Evolutionary conservation across 2,113 vertebrate species (phyloP).

Genomic region (Chaetops frenatus): DNA sequence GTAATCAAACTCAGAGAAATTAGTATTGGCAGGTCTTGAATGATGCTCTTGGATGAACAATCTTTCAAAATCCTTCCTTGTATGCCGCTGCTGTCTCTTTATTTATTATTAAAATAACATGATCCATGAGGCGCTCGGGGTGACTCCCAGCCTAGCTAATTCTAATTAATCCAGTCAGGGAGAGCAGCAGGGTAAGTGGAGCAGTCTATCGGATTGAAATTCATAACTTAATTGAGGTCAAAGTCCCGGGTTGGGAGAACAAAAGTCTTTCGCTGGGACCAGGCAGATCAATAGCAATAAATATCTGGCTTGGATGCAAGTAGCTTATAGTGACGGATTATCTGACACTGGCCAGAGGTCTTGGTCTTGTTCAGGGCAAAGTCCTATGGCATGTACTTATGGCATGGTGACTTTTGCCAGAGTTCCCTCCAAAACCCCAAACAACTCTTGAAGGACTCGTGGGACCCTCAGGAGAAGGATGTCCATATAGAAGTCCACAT

Average conservation of each 20-base stretch:
- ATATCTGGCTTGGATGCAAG: conserved; percentile 93
- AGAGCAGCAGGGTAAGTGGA: conserved; percentile 88
- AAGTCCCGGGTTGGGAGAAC: conserved; percentile 90
- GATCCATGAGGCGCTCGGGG: conserved; percentile 87
- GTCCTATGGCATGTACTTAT: conserved; percentile 38
- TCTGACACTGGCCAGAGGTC: conserved; percentile 79
- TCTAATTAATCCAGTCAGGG: conserved; percentile 97
- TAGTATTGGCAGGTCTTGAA: conserved; percentile 84
- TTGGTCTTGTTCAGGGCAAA: conserved; percentile 69
- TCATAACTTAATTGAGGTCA: conserved; percentile 99
- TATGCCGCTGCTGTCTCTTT: conserved; percentile 74
- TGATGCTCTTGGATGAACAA: conserved; percentile 76
- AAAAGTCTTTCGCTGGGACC: conserved; percentile 94
- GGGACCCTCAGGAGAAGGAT: neutral
- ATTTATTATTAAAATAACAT: conserved; percentile 97
- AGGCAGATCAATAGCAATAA: conserved; percentile 99
- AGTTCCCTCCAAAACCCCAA: conserved; percentile 21
- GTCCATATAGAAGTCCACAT: neutral
- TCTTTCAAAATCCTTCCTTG: conserved; percentile 81
- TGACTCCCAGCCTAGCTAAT: conserved; percentile 88
- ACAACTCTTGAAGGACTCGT: neutral
- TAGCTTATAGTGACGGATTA: conserved; percentile 82
- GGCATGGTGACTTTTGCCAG: conserved; percentile 45
- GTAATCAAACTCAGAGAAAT: conserved; percentile 78
- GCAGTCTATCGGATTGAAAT: conserved; percentile 99